phyloP scores from a whole-genome alignment of 2,113 vertebrate species.

The Macaca fascicularis region T2T-MFA8v1.1 NC_088376.1:93184001-93184500 shows the following conservation, averaged over 20 bases:
- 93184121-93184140: constrained; percentile 55
- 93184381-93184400: constrained; percentile 59
- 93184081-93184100: constrained; percentile 52
- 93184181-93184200: constrained; percentile 73
- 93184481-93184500: too few species aligned
- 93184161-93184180: constrained; percentile 62
- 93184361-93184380: constrained; percentile 48
- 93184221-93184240: constrained; percentile 76
- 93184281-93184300: constrained; percentile 52
- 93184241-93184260: constrained; percentile 73
- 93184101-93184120: constrained; percentile 60
- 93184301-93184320: constrained; percentile 61
- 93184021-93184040: constrained; percentile 15
- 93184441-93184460: constrained; percentile 33
- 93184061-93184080: constrained; percentile 55
- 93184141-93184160: constrained; percentile 64
- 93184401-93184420: constrained; percentile 39
- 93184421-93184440: constrained; percentile 25
- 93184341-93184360: constrained; percentile 61
- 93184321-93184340: constrained; percentile 69
- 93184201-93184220: constrained; percentile 54
- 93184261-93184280: constrained; percentile 71
- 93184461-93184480: not conserved
- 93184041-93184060: constrained; percentile 22
- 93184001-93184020: not conserved